Percentiles rank a stretch among this genome's conserved stretches.
phyloP scores from a whole-genome alignment of 2,888 invertebrate genomes.

The Charanyca ferruginea region DNA sequence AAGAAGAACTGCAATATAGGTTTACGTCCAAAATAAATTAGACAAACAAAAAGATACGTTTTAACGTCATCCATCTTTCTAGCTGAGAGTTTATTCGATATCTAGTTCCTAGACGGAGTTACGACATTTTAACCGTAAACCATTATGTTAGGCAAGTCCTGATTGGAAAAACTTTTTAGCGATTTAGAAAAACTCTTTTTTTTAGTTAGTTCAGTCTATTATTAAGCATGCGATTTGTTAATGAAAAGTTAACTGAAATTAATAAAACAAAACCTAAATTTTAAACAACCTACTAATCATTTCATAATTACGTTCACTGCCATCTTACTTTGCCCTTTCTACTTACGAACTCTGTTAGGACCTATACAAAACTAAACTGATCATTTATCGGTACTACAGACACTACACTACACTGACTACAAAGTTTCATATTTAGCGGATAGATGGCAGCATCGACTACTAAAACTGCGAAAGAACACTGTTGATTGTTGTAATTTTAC shows the following conservation, averaged over 20 bases:
- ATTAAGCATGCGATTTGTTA: too few relatives aligned
- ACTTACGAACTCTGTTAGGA: not conserved
- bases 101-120: too few relatives aligned
- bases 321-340: conserved; percentile 2
- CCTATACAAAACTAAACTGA: not conserved
- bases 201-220: too few relatives aligned
- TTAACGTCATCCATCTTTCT: too few relatives aligned
- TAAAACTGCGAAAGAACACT: not conserved
- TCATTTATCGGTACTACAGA: not conserved
- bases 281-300: not conserved
- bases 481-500: not conserved
- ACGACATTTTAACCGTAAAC: too few relatives aligned
- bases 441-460: conserved; percentile 37
- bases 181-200: too few relatives aligned
- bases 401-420: not conserved
- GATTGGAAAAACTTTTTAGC: too few relatives aligned
- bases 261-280: not conserved
- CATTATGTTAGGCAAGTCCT: too few relatives aligned
- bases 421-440: not conserved
- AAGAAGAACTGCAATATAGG: too few relatives aligned
- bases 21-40: too few relatives aligned
- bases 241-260: not conserved
- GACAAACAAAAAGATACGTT: too few relatives aligned
- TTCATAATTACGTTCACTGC: not conserved
- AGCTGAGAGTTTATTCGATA: too few relatives aligned